Evolutionary conservation across 2,797 vertebrate genomes (phyloP).

Genomic region (Cynopterus sphinx): DNA sequence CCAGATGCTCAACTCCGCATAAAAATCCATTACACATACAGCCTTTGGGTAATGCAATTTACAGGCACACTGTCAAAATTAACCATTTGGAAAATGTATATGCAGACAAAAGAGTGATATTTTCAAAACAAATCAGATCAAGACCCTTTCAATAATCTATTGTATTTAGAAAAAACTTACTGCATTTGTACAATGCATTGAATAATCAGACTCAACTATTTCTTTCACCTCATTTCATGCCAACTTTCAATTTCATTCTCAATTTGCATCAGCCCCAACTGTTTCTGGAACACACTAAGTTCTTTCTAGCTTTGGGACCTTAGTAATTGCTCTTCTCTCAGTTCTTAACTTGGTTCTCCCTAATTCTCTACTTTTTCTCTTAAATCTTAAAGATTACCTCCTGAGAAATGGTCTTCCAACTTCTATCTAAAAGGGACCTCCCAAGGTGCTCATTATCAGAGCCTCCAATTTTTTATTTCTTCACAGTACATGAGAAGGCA

Average conservation of each 20-base stretch:
- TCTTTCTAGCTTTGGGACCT: neutral
- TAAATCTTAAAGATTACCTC: neutral
- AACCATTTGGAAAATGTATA: conserved; percentile 26
- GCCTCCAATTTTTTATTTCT: neutral
- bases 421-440: neutral
- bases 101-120: neutral
- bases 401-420: neutral
- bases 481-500: neutral
- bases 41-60: neutral
- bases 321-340: neutral
- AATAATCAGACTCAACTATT: neutral
- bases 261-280: neutral
- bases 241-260: neutral
- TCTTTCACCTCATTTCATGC: neutral
- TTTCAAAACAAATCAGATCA: conserved; percentile 35
- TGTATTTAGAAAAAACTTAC: neutral
- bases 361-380: conserved; percentile 11
- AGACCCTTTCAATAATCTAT: neutral
- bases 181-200: neutral
- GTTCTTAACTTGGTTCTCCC: neutral
- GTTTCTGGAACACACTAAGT: neutral
- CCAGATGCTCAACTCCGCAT: conserved; percentile 11
- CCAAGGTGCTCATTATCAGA: neutral
- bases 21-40: neutral
- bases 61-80: neutral